Evolutionary conservation across 1,140 invertebrate species (phyloP), one percentile per base, ranked within the genome.

Genomic region (Leguminivora glycinivorella): DNA sequence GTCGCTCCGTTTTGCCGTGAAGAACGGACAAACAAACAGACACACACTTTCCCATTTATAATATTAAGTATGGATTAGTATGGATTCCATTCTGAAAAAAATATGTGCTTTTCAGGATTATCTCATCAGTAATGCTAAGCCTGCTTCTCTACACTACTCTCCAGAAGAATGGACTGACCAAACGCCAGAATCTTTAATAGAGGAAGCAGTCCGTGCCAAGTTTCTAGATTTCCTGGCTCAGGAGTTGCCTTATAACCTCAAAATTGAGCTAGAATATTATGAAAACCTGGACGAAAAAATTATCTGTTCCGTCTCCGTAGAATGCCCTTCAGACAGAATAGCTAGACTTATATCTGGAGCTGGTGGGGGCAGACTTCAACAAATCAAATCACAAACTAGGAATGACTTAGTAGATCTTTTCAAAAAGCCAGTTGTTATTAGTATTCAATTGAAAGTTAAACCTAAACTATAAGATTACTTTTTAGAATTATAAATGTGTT

Each of bases 231-330:
- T 94, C 84, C 90, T 98, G 56, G 93, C 94, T 1, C 92, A 97
- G 75, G 96, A 98, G 91, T 93, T 98, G 43, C 97, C 97, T 2
- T 98, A 98, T 78, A 93, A 91, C 66, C 82, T 98, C 1, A 85
- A 93, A 72, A 92, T 95, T 26, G 81, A 92, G 68, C 77, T 96
- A 1, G 95, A 96, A 83, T 94, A 94, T 83, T 95, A 94, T 81
- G 93, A 95, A 72, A 84, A 93, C 12, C 85, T 92, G 77, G 93
- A 80, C 92, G 93, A 94, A 75, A 90, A 91, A 70, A 92, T 97
- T 7, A 92, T 91, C 60, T 89, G 94, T 70, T 90, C 94, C 1
- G 93, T 97, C 0, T 76, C 92, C 43, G 92, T 97, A 0, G 87
- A 91, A 31, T 95, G 95, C 76, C 93, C 94, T 22, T 92, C 92